These are phyloP conservation scores for Vespertilio murinus DNA, from an alignment of 2,797 vertebrate genomes.

Conservation along the genomic window DNA sequence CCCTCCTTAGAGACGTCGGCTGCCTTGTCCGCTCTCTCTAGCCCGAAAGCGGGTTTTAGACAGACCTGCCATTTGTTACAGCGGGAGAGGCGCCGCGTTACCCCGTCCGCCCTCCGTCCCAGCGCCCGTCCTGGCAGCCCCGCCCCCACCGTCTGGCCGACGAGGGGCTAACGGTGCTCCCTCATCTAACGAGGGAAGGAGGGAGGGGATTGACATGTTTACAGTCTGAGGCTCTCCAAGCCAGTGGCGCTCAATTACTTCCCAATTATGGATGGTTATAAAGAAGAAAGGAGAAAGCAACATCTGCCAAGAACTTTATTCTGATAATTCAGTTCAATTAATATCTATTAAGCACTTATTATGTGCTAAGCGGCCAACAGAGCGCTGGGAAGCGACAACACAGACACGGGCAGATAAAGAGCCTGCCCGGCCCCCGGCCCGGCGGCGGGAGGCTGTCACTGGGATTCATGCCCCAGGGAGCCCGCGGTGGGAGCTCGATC, in stretches of 20 bases:
- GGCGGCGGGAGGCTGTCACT: neutral
- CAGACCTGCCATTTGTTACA: neutral
- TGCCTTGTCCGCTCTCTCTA: neutral
- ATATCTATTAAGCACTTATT: conserved; percentile 13
- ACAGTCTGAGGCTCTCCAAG: neutral
- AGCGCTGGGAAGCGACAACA: too few relatives aligned
- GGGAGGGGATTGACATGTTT: neutral
- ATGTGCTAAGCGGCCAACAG: neutral
- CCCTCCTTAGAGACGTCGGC: neutral
- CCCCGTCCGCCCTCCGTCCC: neutral
- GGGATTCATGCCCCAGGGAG: too few relatives aligned
- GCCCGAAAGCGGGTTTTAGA: neutral
- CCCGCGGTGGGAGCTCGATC: neutral
- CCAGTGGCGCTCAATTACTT: neutral
- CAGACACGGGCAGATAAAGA: fast-evolving
- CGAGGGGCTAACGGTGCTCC: neutral
- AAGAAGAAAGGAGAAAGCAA: neutral
- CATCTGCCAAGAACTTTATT: conserved; percentile 31
- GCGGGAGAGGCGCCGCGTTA: neutral
- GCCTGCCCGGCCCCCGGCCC: neutral
- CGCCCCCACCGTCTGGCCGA: neutral
- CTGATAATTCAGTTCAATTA: neutral
- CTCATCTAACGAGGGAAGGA: neutral
- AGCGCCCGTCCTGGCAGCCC: neutral
- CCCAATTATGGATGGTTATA: neutral